Evolutionary conservation across 2,113 vertebrate species (phyloP).

Genomic region (Calyptommatus sinebrachiatus): DNA sequence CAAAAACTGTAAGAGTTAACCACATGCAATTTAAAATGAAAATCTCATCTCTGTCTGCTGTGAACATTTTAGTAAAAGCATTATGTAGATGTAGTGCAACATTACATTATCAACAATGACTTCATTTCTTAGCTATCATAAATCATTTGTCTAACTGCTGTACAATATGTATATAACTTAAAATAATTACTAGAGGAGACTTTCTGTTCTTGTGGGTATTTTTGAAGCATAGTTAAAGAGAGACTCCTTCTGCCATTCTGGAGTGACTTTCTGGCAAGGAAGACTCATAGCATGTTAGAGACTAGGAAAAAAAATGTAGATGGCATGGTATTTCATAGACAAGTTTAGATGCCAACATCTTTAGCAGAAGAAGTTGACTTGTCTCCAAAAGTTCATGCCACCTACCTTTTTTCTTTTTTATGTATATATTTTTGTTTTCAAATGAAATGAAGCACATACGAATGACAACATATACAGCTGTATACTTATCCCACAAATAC

Average conservation of each 20-base stretch:
- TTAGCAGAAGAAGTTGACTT: too few relatives aligned
- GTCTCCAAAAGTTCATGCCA: too few relatives aligned
- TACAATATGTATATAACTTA: background rate
- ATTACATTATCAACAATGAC: background rate
- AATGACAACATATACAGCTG: too few relatives aligned
- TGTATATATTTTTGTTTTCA: too few relatives aligned
- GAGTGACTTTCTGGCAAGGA: background rate
- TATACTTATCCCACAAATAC: too few relatives aligned
- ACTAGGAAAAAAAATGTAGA: too few relatives aligned
- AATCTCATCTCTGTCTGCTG: background rate
- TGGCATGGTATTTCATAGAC: too few relatives aligned
- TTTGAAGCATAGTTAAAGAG: background rate
- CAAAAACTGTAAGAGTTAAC: background rate
- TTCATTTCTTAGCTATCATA: conserved; percentile 4
- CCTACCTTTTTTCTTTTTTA: too few relatives aligned
- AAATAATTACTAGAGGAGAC: conserved; percentile 14
- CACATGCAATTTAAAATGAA: background rate
- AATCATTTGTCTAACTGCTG: conserved; percentile 14
- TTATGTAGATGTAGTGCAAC: conserved; percentile 25
- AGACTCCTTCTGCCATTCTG: background rate
- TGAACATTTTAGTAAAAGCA: background rate
- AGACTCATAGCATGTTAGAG: too few relatives aligned
- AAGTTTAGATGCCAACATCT: too few relatives aligned
- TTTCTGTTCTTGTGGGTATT: background rate
- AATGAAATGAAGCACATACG: too few relatives aligned